Base-by-base conservation (phyloP, 2,797 vertebrate species). In the Xiphorhynchus erythropygius region DNA sequence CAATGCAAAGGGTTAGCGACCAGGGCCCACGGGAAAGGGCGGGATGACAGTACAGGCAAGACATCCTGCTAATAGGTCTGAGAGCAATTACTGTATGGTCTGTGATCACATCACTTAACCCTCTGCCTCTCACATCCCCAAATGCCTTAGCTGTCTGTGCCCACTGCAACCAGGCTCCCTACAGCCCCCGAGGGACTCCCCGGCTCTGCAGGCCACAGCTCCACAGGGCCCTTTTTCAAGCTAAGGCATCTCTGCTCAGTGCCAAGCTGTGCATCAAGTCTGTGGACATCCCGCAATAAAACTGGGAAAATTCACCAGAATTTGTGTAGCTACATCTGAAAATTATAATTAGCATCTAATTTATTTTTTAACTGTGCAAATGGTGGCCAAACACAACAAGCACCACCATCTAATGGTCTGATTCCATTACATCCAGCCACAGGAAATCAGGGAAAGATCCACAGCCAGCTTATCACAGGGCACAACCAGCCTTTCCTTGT, bases 11-110 rank as follows among this genome's bases (percentile, higher is more conserved):
- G 93, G 91, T 85, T 93, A 94, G 95, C 5, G 56, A 96, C 91
- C 84, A 93, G 94, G 95, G 79, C 97, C 96, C 96, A 78, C 14
- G 89, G 97, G 96, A 93, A 96, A 97, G 96, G 97, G 95, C 96
- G 97, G 91, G 63, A 96, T 97, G 97, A 98, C 96, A 97, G 93
- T 92, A 87, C 81, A 91, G 63, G 84, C 87, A 90, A 93, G 92
- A 96, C 95, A 95, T 96, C 88, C 92, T 84, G 94, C 92, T 97
- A 97, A 97, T 88, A 95, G 97, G 93, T 94, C 95, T 94, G 95
- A 96, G 92, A 95, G 79, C 96, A 97, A 97, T 96, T 96, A 97
- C 68, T 92, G 64, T 86, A 92, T 87, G 96, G 82, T 96, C 96
- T 91, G 82, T 96, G 96, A 95, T 96, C 97, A 97, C 92, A 91